Evolutionary conservation across 2,888 invertebrate genomes (phyloP).

Genomic region (Yponomeuta plumbellus): DNA sequence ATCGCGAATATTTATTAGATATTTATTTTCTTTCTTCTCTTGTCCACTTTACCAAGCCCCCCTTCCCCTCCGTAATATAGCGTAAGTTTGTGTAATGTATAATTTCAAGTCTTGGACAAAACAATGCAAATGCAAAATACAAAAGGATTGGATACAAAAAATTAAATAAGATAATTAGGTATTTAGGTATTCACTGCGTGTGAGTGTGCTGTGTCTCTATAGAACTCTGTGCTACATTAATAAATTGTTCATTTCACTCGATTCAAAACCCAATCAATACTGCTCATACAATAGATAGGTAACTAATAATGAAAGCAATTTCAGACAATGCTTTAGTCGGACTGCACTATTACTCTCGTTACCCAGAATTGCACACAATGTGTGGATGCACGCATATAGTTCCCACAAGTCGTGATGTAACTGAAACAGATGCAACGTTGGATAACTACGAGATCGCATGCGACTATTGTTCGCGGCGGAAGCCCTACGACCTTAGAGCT

Average conservation of each 20-base stretch:
- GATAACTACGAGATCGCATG: conserved; percentile 30
- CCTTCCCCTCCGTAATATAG: too few species aligned
- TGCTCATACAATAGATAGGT: not conserved
- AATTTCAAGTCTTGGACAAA: too few species aligned
- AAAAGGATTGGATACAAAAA: too few species aligned
- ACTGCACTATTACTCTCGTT: conserved; percentile 5
- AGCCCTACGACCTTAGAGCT: conserved; percentile 46
- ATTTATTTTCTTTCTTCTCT: too few species aligned
- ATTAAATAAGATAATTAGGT: too few species aligned
- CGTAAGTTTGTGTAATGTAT: too few species aligned
- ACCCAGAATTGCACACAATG: conserved; percentile 11
- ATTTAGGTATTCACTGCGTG: too few species aligned
- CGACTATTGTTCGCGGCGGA: conserved; percentile 33
- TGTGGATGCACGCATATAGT: conserved; percentile 10
- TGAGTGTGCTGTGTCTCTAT: too few species aligned
- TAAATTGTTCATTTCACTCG: not conserved
- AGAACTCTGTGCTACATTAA: too few species aligned
- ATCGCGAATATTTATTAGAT: too few species aligned
- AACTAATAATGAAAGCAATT: not conserved
- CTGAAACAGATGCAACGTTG: conserved; percentile 48
- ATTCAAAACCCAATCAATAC: not conserved
- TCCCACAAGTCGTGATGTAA: conserved; percentile 32
- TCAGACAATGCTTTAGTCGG: not conserved
- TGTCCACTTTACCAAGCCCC: too few species aligned
- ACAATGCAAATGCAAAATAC: too few species aligned